Percentiles rank a stretch among this genome's conserved stretches.
These are phyloP conservation scores for Yoshiicerus persimilis DNA, from an alignment of 1,140 invertebrate genomes.

Conservation along the genomic window DNA sequence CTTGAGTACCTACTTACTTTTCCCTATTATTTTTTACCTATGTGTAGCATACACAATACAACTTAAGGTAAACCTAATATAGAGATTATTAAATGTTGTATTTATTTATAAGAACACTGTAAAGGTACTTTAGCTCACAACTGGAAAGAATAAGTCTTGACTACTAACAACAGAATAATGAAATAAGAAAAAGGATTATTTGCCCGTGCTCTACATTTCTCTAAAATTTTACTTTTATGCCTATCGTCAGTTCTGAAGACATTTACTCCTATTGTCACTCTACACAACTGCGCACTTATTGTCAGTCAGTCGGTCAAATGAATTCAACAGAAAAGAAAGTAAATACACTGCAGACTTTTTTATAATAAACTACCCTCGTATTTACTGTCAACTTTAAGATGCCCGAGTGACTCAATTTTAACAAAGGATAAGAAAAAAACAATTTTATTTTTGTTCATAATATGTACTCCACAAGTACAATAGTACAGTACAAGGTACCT, in stretches of 20 bases:
- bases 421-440: too few relatives aligned
- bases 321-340: background rate
- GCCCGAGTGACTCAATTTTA: background rate
- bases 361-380: too few relatives aligned
- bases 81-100: background rate
- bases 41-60: too few relatives aligned
- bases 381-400: too few relatives aligned
- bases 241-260: background rate
- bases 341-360: background rate
- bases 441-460: too few relatives aligned
- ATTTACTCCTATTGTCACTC: background rate
- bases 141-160: background rate
- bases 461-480: too few relatives aligned
- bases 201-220: background rate
- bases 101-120: background rate
- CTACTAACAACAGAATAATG: background rate
- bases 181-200: background rate
- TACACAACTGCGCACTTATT: background rate
- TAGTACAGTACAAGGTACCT: too few relatives aligned
- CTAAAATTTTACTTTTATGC: constrained; percentile 10
- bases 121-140: background rate
- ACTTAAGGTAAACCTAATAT: background rate
- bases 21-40: background rate
- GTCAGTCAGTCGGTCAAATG: background rate
- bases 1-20: background rate